Evolutionary conservation across 37 sponge, comb jelly and placozoan species (phyloP), one percentile per base, ranked within the genome.

Genomic region (Spongia lamella): DNA sequence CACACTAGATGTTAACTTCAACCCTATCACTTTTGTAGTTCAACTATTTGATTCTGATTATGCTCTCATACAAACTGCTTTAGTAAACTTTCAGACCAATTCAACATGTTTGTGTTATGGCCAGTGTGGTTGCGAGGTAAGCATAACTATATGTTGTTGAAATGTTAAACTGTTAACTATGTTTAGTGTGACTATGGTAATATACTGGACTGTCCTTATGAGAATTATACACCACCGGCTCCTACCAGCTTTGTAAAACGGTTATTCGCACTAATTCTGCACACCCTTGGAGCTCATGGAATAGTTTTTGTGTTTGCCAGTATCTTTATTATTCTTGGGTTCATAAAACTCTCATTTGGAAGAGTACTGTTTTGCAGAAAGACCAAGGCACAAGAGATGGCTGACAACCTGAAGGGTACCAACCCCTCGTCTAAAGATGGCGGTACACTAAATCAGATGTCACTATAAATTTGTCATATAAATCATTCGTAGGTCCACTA

Each of bases 71-170:
- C 81, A 84, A 34, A 78, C 83, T 25, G 83, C 87, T 21, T 77
- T 68, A 14, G 66, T 91, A 0, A 52, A 73, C 29, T 76, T 91
- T 55, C 79, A 56, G 47, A 87, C 83, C 2, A 75, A 80, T 3
- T 69, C 66, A 21, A 75, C 88, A 37, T 91, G 92, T 66, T 75
- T 91, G 35, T 91, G 92, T 36, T 91, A 66, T 63, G 92, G 92
- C 26, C 40, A 56, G 26, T 91, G 92, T 76, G 92, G 87, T 30
- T 91, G 92, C 55, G 66, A 53, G 1, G 92, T 91, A 21, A 75
- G 87, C 66, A 5, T 13, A 1, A 37, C 5, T 43, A 9, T 43
- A 43, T 43, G 47, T 13, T 9, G 7, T 13, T 43, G 9, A 5
- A 4, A 6, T 6, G 13, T 26, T 31, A 27, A 30, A 32, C 65